Base-by-base conservation (phyloP, 2,888 invertebrate genomes). In the Spisula solida region DNA sequence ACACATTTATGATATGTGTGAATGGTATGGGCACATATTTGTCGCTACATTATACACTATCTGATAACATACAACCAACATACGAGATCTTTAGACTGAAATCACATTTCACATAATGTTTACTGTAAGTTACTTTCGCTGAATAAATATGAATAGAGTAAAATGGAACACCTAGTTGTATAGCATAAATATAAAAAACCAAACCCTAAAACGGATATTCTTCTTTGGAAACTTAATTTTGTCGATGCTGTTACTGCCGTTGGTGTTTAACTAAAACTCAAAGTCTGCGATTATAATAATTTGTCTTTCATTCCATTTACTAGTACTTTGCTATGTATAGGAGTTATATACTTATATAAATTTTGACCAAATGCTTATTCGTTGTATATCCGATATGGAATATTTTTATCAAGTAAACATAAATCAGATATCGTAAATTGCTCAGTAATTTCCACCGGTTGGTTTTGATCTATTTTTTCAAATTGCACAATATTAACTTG, bases 1-100 rank as follows among this genome's bases (percentile, higher is more conserved):
- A 66, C 25, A 66, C 60, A 66, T 66, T 66, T 66, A 66, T 25
- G 60, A 66, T 66, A n/a, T n/a, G 25, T 66, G 60, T 66, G 60
- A 66, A 66, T 66, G 60, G 60, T 66, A n/a, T 25, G 6, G 60
- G 60, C n/a, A 66, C 60, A 66, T 25, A 66, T 66, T 66, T 25
- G 60, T n/a, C 60, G 60, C 60, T 66, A 66, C 25, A 6, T 66
- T 20, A n/a, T 25, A n/a, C 1, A 12, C 1, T 66, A 66, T 66
- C 60, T 66, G 60, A 66, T 66, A 25, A 25, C 60, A 66, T n/a
- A 66, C 60, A 25, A 66, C 60, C 1, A 25, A 66, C 60, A 25
- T 25, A 2, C 41, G 41, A 66, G 25, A 25, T 66, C n/a, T 66
- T 66, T 25, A 51, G 12, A n/a, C 60, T 25, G 60, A 66, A 66